A percentile compares a stretch with the other conserved stretches of the same genome.
Evolutionary conservation across 2,113 vertebrate species (phyloP).

Genomic region (Leptobrachium ailaonicum): DNA sequence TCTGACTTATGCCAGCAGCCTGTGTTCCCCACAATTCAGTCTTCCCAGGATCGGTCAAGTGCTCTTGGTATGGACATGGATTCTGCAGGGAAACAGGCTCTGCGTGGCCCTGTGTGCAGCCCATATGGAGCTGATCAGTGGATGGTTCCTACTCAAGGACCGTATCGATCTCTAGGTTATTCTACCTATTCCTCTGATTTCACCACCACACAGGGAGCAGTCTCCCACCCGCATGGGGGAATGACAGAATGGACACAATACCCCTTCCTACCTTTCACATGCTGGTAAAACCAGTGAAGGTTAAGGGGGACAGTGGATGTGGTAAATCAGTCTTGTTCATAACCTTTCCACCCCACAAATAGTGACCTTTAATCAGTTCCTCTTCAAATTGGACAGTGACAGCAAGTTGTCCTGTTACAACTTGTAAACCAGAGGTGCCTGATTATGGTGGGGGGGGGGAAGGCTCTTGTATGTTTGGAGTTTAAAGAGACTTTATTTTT

Average conservation of each 20-base stretch:
- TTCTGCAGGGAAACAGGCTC: slow-evolving; percentile 66
- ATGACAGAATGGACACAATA: slow-evolving; percentile 87
- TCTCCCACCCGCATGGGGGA: slow-evolving; percentile 75
- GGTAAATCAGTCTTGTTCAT: no score
- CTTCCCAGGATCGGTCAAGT: slow-evolving; percentile 74
- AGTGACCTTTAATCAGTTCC: background rate
- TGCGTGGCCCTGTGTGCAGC: slow-evolving; percentile 73
- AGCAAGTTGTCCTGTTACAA: background rate
- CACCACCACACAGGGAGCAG: slow-evolving; percentile 69
- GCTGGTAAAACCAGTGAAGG: slow-evolving; percentile 71
- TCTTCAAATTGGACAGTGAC: background rate
- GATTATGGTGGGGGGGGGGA: background rate
- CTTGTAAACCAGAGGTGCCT: background rate
- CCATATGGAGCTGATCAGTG: slow-evolving; percentile 78
- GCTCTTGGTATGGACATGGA: slow-evolving; percentile 74
- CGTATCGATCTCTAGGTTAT: slow-evolving; percentile 70
- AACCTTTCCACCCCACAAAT: background rate
- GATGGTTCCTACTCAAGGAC: slow-evolving; percentile 71
- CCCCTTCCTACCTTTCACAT: slow-evolving; percentile 84
- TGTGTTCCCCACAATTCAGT: slow-evolving; percentile 52
- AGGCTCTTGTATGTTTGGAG: background rate
- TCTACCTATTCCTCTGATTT: slow-evolving; percentile 73
- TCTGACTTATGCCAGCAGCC: slow-evolving; percentile 62
- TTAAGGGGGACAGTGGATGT: background rate
- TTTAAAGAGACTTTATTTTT: background rate